Conservation (phyloP, 2,113 vertebrate species). For the Suricata suricatta region DNA sequence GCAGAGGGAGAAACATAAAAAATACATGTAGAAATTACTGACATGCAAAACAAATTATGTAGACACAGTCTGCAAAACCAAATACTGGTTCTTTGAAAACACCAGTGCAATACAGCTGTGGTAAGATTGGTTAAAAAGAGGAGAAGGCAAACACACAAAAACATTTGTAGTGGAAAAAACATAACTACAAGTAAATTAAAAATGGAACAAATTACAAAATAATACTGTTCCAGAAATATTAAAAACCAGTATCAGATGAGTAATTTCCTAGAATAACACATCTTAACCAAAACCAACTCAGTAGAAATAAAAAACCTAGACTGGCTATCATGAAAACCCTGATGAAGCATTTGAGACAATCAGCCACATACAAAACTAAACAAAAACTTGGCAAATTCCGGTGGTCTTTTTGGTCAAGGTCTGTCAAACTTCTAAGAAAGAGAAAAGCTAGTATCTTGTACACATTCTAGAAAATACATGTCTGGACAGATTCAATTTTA, state of each 20-base stretch:
- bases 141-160: background rate
- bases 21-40: background rate
- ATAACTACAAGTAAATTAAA: background rate
- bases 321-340: background rate
- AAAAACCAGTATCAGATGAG: background rate
- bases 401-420: background rate
- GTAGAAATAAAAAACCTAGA: background rate
- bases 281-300: background rate
- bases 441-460: background rate
- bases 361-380: background rate
- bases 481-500: background rate
- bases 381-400: background rate
- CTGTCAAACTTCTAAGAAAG: background rate
- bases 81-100: background rate
- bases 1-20: background rate
- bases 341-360: background rate
- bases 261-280: background rate
- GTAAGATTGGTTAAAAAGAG: background rate
- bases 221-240: background rate
- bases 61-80: background rate
- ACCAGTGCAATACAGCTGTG: background rate
- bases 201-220: background rate
- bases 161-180: background rate
- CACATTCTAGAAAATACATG: background rate
- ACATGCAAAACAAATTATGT: background rate